Percentiles rank a stretch among this genome's conserved stretches.
These are phyloP conservation scores for Sebastes trivittatus DNA, from an alignment of 2,797 vertebrate species.

Conservation along the genomic window DNA sequence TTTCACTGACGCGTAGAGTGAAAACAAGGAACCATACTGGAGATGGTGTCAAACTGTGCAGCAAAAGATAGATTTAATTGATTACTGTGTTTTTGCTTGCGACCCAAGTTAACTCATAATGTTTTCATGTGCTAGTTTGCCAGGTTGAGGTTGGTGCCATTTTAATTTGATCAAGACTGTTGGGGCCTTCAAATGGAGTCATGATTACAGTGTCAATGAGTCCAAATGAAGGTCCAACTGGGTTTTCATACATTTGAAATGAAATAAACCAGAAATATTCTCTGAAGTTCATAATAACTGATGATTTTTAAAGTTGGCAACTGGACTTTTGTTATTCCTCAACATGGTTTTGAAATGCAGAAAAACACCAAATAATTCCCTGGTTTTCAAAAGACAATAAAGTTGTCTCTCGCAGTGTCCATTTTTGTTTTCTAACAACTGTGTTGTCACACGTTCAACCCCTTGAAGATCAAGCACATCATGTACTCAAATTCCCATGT, in stretches of 20 bases:
- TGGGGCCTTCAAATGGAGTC: background rate
- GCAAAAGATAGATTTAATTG: background rate
- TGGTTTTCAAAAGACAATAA: background rate
- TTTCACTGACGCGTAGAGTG: constrained; percentile 1
- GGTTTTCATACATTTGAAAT: background rate
- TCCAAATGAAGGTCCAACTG: background rate
- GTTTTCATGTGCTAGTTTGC: background rate
- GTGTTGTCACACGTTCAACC: background rate
- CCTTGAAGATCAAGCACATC: background rate
- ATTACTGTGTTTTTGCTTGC: background rate
- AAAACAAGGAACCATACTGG: background rate
- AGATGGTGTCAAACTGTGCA: constrained; percentile 1
- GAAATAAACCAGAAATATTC: background rate
- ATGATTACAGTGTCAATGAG: background rate
- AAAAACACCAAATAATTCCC: background rate
- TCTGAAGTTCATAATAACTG: background rate
- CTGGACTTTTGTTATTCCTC: background rate
- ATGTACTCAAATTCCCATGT: background rate
- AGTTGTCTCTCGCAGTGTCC: background rate
- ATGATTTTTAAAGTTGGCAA: background rate
- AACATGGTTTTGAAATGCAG: background rate
- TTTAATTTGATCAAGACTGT: background rate
- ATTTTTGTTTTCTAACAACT: background rate
- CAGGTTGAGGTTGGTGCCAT: background rate
- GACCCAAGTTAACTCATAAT: background rate